Percentiles rank a stretch among this genome's conserved stretches.
Conservation (phyloP, 1,140 invertebrate species). For the Penaeus chinensis region DNA sequence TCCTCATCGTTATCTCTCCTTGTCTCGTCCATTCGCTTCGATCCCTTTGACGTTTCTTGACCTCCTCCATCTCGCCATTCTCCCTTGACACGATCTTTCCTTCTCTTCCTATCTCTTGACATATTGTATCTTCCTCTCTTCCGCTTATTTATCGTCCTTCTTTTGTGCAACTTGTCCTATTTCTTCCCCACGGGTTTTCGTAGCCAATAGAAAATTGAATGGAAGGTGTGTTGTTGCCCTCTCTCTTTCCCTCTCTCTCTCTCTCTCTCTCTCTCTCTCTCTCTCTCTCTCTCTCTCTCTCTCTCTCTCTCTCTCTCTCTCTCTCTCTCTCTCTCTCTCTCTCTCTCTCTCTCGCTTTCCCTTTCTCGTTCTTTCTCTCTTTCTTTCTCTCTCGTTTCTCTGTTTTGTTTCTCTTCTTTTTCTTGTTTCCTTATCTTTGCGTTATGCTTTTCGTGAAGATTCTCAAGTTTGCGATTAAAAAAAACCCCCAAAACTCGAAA, state of each 20-base stretch:
- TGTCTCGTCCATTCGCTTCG: not conserved
- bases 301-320: not conserved
- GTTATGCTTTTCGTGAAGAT: no score
- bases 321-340: no score
- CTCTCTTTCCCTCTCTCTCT: not conserved
- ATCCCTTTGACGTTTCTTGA: slow-evolving; percentile 7
- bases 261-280: not conserved
- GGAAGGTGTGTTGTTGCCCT: not conserved
- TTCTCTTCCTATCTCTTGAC: slow-evolving; percentile 6
- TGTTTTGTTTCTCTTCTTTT: no score
- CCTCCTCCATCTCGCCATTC: not conserved
- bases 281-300: not conserved
- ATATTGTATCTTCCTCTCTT: not conserved
- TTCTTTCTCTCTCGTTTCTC: not conserved
- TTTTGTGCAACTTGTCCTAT: not conserved
- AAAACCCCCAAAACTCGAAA: no score
- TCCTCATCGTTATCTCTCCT: not conserved
- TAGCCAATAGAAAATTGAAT: no score
- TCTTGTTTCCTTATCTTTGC: no score
- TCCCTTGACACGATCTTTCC: not conserved
- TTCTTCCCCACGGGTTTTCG: not conserved
- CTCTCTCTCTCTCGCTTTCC: not conserved
- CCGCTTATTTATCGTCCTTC: not conserved
- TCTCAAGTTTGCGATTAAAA: no score
- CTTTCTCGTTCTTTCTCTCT: not conserved